phyloP scores from a whole-genome alignment of 2,113 vertebrate species.

The Platanista minor region DNA sequence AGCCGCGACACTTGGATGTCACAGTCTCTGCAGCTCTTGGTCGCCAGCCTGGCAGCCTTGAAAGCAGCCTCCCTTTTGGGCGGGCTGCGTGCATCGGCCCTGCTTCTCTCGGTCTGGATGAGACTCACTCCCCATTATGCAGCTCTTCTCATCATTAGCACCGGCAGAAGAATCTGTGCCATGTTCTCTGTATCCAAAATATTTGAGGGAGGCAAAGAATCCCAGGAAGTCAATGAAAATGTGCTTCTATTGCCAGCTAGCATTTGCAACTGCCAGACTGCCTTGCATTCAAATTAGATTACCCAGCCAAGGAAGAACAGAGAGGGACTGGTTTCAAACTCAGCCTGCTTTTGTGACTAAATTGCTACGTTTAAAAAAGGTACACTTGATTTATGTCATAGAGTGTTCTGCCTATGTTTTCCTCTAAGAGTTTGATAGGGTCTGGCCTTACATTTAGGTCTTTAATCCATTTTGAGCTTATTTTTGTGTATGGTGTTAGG shows the following conservation, averaged over 20 bases:
- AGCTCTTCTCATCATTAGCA: slow-evolving; percentile 63
- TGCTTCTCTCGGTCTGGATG: slow-evolving; percentile 66
- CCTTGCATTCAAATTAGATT: slow-evolving; percentile 76
- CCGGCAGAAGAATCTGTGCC: slow-evolving; percentile 67
- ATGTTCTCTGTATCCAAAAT: slow-evolving; percentile 78
- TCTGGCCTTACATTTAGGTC: too few species aligned
- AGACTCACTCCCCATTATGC: slow-evolving; percentile 62
- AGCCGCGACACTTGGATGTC: slow-evolving; percentile 73
- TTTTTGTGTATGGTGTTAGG: too few species aligned
- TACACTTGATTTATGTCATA: background rate
- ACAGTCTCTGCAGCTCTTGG: slow-evolving; percentile 65
- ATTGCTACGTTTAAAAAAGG: background rate
- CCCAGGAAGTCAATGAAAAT: slow-evolving; percentile 77
- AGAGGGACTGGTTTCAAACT: slow-evolving; percentile 57
- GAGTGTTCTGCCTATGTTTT: too few species aligned
- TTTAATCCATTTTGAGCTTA: too few species aligned
- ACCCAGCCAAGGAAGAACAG: slow-evolving; percentile 71
- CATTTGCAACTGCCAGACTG: slow-evolving; percentile 77
- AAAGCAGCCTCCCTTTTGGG: slow-evolving; percentile 68
- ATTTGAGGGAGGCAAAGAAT: slow-evolving; percentile 77
- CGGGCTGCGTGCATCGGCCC: slow-evolving; percentile 58
- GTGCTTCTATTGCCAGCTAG: slow-evolving; percentile 72
- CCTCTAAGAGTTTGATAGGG: too few species aligned
- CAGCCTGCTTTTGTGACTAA: slow-evolving; percentile 62
- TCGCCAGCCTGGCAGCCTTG: slow-evolving; percentile 73